phyloP scores from a whole-genome alignment of 2,888 invertebrate species.

The Drosophila mimica region DNA sequence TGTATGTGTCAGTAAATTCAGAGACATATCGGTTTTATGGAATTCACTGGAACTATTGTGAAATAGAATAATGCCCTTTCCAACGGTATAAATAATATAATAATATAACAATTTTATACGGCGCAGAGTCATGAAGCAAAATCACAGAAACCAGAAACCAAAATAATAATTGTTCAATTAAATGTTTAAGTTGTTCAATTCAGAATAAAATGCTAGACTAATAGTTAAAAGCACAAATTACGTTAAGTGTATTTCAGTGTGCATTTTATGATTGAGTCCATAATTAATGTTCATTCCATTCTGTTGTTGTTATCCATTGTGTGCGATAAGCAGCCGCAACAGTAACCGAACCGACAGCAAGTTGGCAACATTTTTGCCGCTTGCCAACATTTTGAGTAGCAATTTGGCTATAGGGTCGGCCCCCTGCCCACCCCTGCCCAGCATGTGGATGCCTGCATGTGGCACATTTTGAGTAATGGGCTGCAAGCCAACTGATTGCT shows the following conservation, averaged over 20 bases:
- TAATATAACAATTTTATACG: background rate
- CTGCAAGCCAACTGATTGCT: constrained; percentile 53
- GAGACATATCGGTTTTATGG: background rate
- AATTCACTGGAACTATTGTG: background rate
- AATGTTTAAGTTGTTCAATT: background rate
- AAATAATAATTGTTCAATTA: background rate
- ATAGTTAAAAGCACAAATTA: background rate
- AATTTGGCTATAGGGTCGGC: constrained; percentile 40
- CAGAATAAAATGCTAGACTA: background rate
- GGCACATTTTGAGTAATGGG: constrained; percentile 58
- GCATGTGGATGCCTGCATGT: constrained; percentile 44
- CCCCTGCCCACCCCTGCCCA: constrained; percentile 5
- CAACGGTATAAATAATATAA: background rate
- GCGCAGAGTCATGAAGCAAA: background rate
- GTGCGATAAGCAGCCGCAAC: constrained; percentile 11
- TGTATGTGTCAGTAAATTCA: background rate
- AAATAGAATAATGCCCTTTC: background rate
- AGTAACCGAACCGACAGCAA: constrained; percentile 7
- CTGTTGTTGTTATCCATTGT: background rate
- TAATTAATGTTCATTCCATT: background rate
- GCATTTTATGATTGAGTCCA: constrained; percentile 1
- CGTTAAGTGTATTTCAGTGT: background rate
- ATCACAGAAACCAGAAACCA: background rate
- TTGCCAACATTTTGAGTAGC: constrained; percentile 66
- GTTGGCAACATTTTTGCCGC: constrained; percentile 47